A percentile compares a stretch with the other conserved stretches of the same genome.
Evolutionary conservation across 2,797 vertebrate genomes (phyloP).

Genomic region (Chaetophractus vellerosus): DNA sequence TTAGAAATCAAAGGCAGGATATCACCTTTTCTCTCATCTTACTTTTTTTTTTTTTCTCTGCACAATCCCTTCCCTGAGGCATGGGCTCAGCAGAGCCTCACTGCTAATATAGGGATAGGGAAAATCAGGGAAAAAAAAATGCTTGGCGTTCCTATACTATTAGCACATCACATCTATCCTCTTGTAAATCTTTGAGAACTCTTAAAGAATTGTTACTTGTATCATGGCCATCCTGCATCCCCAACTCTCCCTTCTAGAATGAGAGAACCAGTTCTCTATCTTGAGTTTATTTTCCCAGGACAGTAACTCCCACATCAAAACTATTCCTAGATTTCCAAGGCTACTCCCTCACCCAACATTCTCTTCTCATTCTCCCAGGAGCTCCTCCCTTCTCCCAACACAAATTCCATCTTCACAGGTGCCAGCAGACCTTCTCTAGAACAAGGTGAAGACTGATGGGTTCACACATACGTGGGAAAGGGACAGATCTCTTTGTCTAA

Average conservation of each 20-base stretch:
- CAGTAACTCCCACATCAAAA: neutral
- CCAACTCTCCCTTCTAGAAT: neutral
- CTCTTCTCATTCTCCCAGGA: too few species aligned
- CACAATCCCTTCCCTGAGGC: neutral
- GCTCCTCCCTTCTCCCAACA: too few species aligned
- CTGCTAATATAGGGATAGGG: neutral
- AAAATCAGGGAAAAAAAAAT: neutral
- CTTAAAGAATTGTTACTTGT: neutral
- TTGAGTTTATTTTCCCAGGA: neutral
- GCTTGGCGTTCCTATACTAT: neutral
- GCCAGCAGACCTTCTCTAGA: too few species aligned
- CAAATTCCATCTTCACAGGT: too few species aligned
- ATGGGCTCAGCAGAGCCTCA: neutral
- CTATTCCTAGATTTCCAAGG: neutral
- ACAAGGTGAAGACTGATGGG: too few species aligned
- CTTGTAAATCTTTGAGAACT: neutral
- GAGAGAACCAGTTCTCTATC: neutral
- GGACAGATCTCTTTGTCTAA: too few species aligned
- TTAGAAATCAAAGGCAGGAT: neutral
- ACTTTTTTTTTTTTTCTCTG: neutral
- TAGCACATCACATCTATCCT: neutral
- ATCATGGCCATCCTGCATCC: neutral
- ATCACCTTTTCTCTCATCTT: too few species aligned
- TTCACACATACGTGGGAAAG: too few species aligned
- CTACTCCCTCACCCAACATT: too few species aligned